A percentile compares a stretch with the other conserved stretches of the same genome.
Evolutionary conservation across 2,797 vertebrate genomes (phyloP).

Genomic region (Distichodus sexfasciatus): DNA sequence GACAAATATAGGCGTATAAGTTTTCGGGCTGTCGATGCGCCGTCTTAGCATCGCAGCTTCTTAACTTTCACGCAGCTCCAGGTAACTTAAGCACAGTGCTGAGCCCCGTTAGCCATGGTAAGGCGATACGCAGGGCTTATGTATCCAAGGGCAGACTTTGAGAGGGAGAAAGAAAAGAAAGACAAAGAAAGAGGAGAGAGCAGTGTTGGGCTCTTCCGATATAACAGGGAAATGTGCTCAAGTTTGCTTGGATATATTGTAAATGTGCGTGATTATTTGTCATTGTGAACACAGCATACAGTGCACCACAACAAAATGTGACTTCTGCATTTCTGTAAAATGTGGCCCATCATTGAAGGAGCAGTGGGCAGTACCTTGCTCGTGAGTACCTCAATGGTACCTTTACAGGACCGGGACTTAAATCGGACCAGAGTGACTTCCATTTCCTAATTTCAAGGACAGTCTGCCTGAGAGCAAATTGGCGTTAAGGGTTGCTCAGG

Average conservation of each 20-base stretch:
- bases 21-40: no score
- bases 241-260: not conserved
- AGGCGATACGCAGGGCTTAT: constrained; percentile 45
- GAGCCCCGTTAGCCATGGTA: constrained; percentile 40
- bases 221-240: constrained; percentile 41
- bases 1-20: not conserved
- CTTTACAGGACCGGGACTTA: no score
- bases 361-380: no score
- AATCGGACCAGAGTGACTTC: no score
- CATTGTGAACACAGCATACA: no score
- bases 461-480: no score
- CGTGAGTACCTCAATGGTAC: no score
- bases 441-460: no score
- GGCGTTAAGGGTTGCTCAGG: no score
- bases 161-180: constrained; percentile 16
- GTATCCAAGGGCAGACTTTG: constrained; percentile 48
- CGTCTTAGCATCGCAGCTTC: not conserved
- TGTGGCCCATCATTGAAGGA: no score
- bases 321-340: no score
- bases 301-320: no score
- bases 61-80: constrained; percentile 44
- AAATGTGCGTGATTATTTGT: constrained; percentile 5
- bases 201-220: constrained; percentile 35
- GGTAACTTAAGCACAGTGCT: constrained; percentile 45
- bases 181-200: constrained; percentile 21